Evolutionary conservation across 2,888 invertebrate species (phyloP).

Genomic region (Andrena bicolor): DNA sequence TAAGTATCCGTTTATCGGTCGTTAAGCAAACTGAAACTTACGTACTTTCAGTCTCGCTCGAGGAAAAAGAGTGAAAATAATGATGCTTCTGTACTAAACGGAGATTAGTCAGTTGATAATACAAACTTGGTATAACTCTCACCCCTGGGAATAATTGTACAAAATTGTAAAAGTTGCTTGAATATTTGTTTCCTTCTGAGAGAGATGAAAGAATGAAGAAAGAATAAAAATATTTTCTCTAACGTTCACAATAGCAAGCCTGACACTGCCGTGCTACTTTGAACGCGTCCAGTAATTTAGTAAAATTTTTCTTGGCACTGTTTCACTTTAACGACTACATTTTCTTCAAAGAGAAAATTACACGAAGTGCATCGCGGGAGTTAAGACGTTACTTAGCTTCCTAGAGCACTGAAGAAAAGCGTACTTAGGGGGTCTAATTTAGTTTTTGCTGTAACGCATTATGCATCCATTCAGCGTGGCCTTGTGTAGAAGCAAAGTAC

Average conservation of each 20-base stretch:
- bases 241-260: background rate
- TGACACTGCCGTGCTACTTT: background rate
- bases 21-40: slow-evolving; percentile 63
- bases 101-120: slow-evolving; percentile 32
- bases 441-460: slow-evolving; percentile 55
- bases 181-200: background rate
- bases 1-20: slow-evolving; percentile 74
- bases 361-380: slow-evolving; percentile 18
- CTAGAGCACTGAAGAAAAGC: slow-evolving; percentile 18
- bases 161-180: too few species aligned
- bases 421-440: slow-evolving; percentile 60
- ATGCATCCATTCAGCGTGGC: slow-evolving; percentile 46
- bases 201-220: background rate
- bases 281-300: slow-evolving; percentile 18
- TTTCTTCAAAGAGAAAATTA: slow-evolving; percentile 50
- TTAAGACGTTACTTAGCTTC: slow-evolving; percentile 36
- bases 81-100: slow-evolving; percentile 5
- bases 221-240: slow-evolving; percentile 7
- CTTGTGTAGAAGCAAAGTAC: too few species aligned
- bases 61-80: slow-evolving; percentile 50
- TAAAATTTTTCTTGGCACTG: slow-evolving; percentile 14
- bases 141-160: background rate
- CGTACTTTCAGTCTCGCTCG: slow-evolving; percentile 38
- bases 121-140: background rate
- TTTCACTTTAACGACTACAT: slow-evolving; percentile 27